These are phyloP conservation scores for Nomada hirtipes DNA, from an alignment of 2,888 invertebrate species.

Conservation along the genomic window DNA sequence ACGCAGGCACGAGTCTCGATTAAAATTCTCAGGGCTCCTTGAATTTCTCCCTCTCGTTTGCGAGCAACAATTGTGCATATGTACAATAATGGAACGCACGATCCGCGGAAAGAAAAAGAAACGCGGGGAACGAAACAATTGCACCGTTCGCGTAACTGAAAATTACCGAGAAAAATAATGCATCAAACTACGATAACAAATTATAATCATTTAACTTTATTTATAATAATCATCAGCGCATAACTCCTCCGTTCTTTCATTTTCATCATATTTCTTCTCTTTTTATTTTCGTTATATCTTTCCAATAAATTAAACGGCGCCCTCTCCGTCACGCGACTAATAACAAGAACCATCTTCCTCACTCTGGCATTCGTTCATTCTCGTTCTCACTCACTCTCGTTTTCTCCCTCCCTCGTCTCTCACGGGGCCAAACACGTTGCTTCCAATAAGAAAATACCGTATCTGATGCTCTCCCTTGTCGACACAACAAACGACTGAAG, in stretches of 20 bases:
- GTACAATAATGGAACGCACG: conserved; percentile 28
- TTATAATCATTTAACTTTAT: conserved; percentile 66
- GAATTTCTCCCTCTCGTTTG: conserved; percentile 28
- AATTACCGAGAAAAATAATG: conserved; percentile 47
- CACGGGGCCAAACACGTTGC: conserved; percentile 49
- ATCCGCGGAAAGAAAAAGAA: background rate
- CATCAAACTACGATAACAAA: conserved; percentile 63
- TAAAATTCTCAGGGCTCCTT: conserved; percentile 60
- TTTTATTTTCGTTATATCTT: background rate
- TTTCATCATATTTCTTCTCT: conserved; percentile 28
- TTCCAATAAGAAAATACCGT: conserved; percentile 56
- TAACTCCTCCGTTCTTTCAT: conserved; percentile 48
- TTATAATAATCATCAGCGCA: conserved; percentile 63
- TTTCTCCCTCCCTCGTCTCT: conserved; percentile 1
- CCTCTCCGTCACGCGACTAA: conserved; percentile 9
- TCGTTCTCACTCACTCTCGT: conserved; percentile 15
- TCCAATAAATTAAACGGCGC: background rate
- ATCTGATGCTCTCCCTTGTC: conserved; percentile 16
- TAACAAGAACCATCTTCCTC: conserved; percentile 30
- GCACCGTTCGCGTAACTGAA: background rate
- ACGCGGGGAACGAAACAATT: background rate
- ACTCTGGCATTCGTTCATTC: background rate
- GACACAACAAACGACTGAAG: conserved; percentile 2
- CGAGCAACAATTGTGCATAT: conserved; percentile 20
- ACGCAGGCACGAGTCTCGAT: conserved; percentile 13